Evolutionary conservation across 2,113 vertebrate genomes (phyloP).

Genomic region (Phylloscopus whistleri): DNA sequence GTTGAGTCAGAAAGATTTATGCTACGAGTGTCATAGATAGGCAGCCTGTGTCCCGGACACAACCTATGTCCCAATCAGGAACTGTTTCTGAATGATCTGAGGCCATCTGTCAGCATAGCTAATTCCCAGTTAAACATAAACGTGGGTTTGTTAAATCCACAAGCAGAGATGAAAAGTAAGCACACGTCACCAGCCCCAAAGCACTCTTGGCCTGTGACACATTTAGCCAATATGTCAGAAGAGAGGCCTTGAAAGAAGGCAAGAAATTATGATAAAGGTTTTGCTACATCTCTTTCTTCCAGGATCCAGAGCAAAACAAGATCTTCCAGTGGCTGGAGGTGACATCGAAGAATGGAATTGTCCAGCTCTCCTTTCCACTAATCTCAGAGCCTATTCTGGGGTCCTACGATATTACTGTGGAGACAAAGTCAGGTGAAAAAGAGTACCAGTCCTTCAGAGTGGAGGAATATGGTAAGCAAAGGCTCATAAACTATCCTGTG

Average conservation of each 20-base stretch:
- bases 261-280: background rate
- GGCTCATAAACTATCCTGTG: background rate
- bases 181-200: background rate
- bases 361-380: slow-evolving; percentile 64
- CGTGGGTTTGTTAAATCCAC: background rate
- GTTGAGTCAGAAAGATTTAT: background rate
- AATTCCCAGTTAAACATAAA: background rate
- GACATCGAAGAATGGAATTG: slow-evolving; percentile 47
- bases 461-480: slow-evolving; percentile 67
- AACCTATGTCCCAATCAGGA: background rate
- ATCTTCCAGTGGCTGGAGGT: slow-evolving; percentile 74
- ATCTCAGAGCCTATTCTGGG: slow-evolving; percentile 61
- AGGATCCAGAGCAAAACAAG: slow-evolving; percentile 71
- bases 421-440: background rate
- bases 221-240: background rate
- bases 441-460: slow-evolving; percentile 54
- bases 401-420: slow-evolving; percentile 52
- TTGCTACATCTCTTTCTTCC: background rate
- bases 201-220: background rate
- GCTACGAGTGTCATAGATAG: background rate
- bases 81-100: background rate
- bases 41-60: background rate
- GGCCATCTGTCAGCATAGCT: background rate
- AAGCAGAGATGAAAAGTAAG: background rate
- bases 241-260: background rate